Base-by-base conservation (phyloP, 2,888 invertebrate species). In the Cabera pusaria region DNA sequence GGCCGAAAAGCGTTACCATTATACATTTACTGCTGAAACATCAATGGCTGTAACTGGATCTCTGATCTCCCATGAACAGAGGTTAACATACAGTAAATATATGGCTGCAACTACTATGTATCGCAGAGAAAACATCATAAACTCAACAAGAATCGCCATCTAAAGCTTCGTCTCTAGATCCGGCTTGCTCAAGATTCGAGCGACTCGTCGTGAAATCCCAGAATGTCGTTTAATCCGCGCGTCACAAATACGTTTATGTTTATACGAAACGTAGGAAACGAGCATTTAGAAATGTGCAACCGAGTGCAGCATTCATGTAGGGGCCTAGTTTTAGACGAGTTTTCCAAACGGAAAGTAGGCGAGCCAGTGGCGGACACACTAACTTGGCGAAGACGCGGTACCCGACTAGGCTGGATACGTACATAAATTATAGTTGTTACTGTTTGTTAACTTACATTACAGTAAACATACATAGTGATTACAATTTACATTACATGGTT, bases 311-410 rank as follows among this genome's bases (percentile, higher is more conserved):
- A 69, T 76, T 72, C 68, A 67, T 60, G 57, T 52, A 62, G 59
- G 63, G 68, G 59, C 80, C 84, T 81, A 80, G 79, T 72, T 85
- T 62, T 59, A 72, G 74, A 85, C 84, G 64, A 79, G 85, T 84
- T 85, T 81, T 78, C 82, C 79, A 74, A 74, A 72, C 76, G 70
- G 85, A 87, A 87, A 86, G 85, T 84, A 81, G 85, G 81, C 69
- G 65, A 83, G 63, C 78, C 48, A 14, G 20, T n/a, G 21, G 11
- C 19, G 69, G 65, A 53, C 59, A 52, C 59, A 54, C 61, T 67
- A 57, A 48, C 63, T 62, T 60, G 52, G 51, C 53, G 36, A 54
- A 56, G 24, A 24, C 28, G 17, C 6, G 8, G 16, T 14, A 5
- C 25, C 22, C 12, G 14, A 7, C 29, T n/a, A n/a, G n/a, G n/a